Evolutionary conservation across 1,140 invertebrate species (phyloP), one percentile per base, ranked within the genome.

Genomic region (Hyposmocoma kahamanoa): DNA sequence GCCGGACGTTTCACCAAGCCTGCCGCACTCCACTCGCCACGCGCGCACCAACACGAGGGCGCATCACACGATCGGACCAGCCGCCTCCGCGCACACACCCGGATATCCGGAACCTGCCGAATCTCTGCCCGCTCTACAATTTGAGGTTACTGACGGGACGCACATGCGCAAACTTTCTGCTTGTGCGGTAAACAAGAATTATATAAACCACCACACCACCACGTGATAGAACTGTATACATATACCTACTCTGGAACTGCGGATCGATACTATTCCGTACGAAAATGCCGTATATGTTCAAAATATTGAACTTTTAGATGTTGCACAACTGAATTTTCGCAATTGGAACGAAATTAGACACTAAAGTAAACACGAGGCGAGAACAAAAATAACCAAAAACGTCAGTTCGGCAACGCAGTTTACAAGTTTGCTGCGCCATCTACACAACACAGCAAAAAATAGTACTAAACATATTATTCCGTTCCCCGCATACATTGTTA

Each of bases 381-480:
- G 81, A 84, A 84, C 74, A 83, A 82, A 87, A 84, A 84, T 87
- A 87, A 87, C 84, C 84, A 87, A 87, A 87, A 87, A 87, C 83
- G 84, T 85, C 84, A 87, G 72, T 78, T 79, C 74, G 66, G 72
- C 69, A 83, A 85, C 80, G 76, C 74, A 83, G 74, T 82, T 78
- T 78, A 79, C 72, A 78, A 76, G 68, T 69, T 66, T 59, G 66
- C 61, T 73, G 71, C 78, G 78, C 78, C 78, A 82, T 81, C 79
- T 85, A 72, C 71, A 59, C 65, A 67, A 69, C 59, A 79, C 67
- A 74, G 50, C 58, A 71, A 75, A 62, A 72, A 72, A 69, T 65
- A 62, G 48, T 41, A 41, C 38, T 41, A 48, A 65, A 56, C 42
- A 22, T 17, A 18, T 38, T 45, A 51, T 69, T 82, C 42, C 66